Evolutionary conservation across 2,888 invertebrate species (phyloP).

Genomic region (Xiphydria camelus): DNA sequence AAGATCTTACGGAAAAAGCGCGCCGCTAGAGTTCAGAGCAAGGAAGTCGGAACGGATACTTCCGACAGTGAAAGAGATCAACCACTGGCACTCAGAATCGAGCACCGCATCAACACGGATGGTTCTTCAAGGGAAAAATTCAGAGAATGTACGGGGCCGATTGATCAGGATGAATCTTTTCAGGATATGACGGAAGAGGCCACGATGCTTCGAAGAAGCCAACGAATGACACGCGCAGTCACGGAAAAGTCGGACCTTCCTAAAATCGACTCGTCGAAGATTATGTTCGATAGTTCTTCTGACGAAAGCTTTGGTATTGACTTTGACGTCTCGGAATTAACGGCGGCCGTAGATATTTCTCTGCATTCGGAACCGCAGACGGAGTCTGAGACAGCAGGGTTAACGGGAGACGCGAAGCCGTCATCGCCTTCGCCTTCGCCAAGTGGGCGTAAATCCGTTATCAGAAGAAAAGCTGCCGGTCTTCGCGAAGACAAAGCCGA

Average conservation of each 20-base stretch:
- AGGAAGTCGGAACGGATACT: conserved; percentile 11
- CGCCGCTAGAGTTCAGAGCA: conserved; percentile 3
- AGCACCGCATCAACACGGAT: conserved; percentile 6
- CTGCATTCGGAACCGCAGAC: conserved; percentile 35
- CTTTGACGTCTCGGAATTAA: conserved; percentile 45
- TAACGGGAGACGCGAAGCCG: not conserved
- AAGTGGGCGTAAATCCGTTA: not conserved
- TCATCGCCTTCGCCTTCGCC: not conserved
- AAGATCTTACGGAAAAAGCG: too few species aligned
- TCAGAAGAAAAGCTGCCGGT: conserved; percentile 7
- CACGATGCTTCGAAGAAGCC: conserved; percentile 30
- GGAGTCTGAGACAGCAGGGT: not conserved
- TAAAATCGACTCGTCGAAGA: conserved; percentile 40
- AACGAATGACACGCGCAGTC: conserved; percentile 36
- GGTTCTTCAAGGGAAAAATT: too few species aligned
- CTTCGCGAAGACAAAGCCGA: conserved; percentile 25
- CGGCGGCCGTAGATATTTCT: conserved; percentile 45
- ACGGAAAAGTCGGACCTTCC: conserved; percentile 43
- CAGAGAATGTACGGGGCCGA: too few species aligned
- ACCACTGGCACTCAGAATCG: conserved; percentile 31
- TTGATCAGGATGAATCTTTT: not conserved
- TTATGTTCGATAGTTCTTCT: conserved; percentile 47
- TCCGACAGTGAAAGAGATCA: conserved; percentile 46
- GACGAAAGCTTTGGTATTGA: conserved; percentile 52
- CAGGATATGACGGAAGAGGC: not conserved